A percentile compares a stretch with the other conserved stretches of the same genome.
Conservation (phyloP, 37 sponge, comb jelly and placozoan species). For the Aphrocallistes beatrix region DNA sequence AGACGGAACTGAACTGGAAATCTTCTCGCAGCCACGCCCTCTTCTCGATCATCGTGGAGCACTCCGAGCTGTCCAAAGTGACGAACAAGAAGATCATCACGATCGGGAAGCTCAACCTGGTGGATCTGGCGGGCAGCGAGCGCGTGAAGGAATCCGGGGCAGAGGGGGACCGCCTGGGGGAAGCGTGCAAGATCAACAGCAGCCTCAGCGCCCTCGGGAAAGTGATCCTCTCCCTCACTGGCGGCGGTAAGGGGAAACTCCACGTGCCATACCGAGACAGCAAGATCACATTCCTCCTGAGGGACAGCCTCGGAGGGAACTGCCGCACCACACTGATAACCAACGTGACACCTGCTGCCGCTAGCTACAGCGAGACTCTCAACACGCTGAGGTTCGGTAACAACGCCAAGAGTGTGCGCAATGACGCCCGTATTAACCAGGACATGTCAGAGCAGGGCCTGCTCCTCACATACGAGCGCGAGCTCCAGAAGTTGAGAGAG, state of each 20-base stretch:
- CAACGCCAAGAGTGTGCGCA: constrained; percentile 75
- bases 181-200: constrained; percentile 84
- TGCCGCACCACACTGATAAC: constrained; percentile 82
- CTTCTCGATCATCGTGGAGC: constrained; percentile 81
- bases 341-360: constrained; percentile 48
- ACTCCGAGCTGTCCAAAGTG: constrained; percentile 27
- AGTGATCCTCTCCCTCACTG: constrained; percentile 25
- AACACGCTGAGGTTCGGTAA: constrained; percentile 75
- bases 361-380: constrained; percentile 54
- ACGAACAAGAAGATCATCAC: constrained; percentile 40
- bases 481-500: constrained; percentile 50
- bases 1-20: constrained; percentile 57
- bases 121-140: constrained; percentile 94
- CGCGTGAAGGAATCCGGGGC: constrained; percentile 63
- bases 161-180: constrained; percentile 58
- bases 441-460: constrained; percentile 74
- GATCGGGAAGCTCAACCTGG: constrained; percentile 90
- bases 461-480: constrained; percentile 65
- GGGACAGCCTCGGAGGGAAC: constrained; percentile 84
- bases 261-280: constrained; percentile 93
- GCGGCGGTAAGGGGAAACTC: constrained; percentile 17
- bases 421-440: constrained; percentile 65
- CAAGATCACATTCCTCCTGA: constrained; percentile 81
- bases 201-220: constrained; percentile 84
- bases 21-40: constrained; percentile 67